Conservation (phyloP, 2,797 vertebrate genomes). For the Helostoma temminkii region DNA sequence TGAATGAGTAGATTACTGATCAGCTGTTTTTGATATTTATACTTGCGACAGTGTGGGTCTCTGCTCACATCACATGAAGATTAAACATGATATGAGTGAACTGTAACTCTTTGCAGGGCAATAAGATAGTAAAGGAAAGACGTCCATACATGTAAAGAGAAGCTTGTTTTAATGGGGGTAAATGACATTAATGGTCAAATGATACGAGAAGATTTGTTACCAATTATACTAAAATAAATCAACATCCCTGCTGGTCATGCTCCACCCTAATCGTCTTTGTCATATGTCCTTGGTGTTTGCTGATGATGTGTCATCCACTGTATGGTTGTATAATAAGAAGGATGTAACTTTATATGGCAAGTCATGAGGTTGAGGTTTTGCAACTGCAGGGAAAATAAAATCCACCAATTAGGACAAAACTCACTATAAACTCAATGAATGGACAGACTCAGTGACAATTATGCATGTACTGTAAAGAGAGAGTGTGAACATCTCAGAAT, state of each 20-base stretch:
- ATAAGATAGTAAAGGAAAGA: neutral
- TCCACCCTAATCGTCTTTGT: neutral
- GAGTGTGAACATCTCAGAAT: too few species aligned
- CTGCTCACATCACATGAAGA: neutral
- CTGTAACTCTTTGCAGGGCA: neutral
- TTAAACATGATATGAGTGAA: constrained; percentile 21
- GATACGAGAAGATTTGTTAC: neutral
- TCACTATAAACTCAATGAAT: neutral
- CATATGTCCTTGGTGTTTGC: constrained; percentile 10
- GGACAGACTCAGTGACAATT: too few species aligned
- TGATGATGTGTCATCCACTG: neutral
- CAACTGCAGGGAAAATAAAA: neutral
- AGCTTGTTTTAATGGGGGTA: neutral
- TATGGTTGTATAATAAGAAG: neutral
- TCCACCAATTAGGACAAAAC: neutral
- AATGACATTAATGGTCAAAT: neutral
- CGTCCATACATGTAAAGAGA: constrained; percentile 1
- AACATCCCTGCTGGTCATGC: neutral
- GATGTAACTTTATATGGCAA: neutral
- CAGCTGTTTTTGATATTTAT: constrained; percentile 24
- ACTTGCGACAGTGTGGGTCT: neutral
- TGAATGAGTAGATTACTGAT: constrained; percentile 14
- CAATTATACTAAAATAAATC: neutral
- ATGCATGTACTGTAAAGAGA: too few species aligned
- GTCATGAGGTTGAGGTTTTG: too few species aligned